Conservation (phyloP, 2,888 invertebrate genomes). For the Cerceris rybyensis region DNA sequence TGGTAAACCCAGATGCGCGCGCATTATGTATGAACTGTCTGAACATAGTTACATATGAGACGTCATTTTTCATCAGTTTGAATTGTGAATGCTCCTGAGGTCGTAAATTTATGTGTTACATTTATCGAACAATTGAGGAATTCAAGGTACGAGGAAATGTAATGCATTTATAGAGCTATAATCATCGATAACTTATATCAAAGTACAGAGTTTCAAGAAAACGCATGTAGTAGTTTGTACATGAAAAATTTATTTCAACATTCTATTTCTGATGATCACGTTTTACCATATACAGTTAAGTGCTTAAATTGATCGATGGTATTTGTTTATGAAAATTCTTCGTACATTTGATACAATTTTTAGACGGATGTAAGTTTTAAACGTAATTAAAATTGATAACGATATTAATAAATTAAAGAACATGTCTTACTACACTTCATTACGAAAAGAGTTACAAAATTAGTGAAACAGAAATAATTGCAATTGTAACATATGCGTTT, state of each 20-base stretch:
- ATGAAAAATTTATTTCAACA: slow-evolving; percentile 21
- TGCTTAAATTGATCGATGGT: background rate
- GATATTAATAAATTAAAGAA: background rate
- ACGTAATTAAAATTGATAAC: background rate
- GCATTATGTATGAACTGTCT: slow-evolving; percentile 4
- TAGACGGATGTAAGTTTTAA: background rate
- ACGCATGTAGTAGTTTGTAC: background rate
- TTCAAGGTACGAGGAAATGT: background rate
- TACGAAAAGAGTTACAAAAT: background rate
- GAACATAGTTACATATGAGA: background rate
- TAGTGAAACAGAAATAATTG: too few species aligned
- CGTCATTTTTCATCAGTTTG: background rate
- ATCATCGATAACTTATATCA: too few species aligned
- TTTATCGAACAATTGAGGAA: background rate
- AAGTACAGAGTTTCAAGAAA: too few species aligned
- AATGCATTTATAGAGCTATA: too few species aligned
- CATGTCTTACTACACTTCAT: background rate
- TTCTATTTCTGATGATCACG: background rate
- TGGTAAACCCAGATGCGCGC: slow-evolving; percentile 20
- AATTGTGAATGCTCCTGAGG: background rate
- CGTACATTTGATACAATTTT: background rate
- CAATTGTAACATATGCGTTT: too few species aligned
- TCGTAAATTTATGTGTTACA: background rate
- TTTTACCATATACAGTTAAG: background rate
- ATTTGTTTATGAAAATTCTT: background rate